These are phyloP conservation scores for Clarias pachynema DNA, from an alignment of 2,797 vertebrate genomes.

Conservation along the genomic window DNA sequence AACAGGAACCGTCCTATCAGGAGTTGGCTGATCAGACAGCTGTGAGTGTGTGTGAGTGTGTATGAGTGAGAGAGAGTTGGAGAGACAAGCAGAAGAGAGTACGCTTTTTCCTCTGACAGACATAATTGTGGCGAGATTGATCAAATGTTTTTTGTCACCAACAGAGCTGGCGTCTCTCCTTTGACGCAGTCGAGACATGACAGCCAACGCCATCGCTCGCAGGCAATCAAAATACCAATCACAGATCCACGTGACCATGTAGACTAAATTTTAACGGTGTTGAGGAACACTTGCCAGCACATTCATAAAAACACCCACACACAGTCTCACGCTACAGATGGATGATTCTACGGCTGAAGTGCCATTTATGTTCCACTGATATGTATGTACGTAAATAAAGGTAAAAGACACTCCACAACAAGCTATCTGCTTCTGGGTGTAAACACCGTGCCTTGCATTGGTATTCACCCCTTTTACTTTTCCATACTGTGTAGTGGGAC, in stretches of 20 bases:
- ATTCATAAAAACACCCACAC: conserved; percentile 7
- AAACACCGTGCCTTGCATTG: not conserved
- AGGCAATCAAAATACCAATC: conserved; percentile 42
- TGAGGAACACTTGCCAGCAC: conserved; percentile 5
- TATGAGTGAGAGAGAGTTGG: not conserved
- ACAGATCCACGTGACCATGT: not conserved
- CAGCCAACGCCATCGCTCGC: conserved; percentile 44
- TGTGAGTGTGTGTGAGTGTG: not conserved
- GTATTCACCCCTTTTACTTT: not conserved
- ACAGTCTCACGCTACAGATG: not conserved
- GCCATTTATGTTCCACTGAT: not conserved
- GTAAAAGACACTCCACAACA: not conserved
- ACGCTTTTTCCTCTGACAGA: conserved; percentile 11
- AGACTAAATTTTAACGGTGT: conserved; percentile 5
- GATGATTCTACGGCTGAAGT: not conserved
- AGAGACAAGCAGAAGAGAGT: not conserved
- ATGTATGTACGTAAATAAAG: not conserved
- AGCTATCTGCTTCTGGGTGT: too few relatives aligned
- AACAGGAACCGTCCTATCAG: conserved; percentile 17
- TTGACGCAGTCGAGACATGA: conserved; percentile 42
- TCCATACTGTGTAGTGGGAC: not conserved
- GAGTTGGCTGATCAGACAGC: not conserved
- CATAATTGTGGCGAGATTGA: conserved; percentile 48
- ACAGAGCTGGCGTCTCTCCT: not conserved
- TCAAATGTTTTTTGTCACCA: conserved; percentile 44